A percentile compares a stretch with the other conserved stretches of the same genome.
These are phyloP conservation scores for Plemyria rubiginata DNA, from an alignment of 2,888 invertebrate species.

Conservation along the genomic window DNA sequence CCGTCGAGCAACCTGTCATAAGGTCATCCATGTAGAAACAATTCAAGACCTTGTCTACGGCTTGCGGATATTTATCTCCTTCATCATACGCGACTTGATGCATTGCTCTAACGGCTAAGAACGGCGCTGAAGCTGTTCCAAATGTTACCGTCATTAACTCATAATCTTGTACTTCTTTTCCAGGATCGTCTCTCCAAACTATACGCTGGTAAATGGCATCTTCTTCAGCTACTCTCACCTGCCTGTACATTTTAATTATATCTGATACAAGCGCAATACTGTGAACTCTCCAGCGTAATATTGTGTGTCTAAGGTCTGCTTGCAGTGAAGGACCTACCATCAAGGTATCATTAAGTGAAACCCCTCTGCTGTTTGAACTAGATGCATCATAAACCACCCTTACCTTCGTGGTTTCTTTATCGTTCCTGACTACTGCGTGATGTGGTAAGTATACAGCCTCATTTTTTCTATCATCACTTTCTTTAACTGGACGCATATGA, in stretches of 20 bases:
- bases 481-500: too few relatives aligned
- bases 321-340: neutral
- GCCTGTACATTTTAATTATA: neutral
- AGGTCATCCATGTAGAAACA: neutral
- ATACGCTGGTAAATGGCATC: neutral
- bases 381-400: neutral
- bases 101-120: slow-evolving; percentile 1
- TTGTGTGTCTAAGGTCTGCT: neutral
- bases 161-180: neutral
- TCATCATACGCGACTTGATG: slow-evolving; percentile 5
- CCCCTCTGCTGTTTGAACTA: neutral
- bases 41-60: slow-evolving; percentile 1
- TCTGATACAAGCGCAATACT: neutral
- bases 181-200: slow-evolving; percentile 2
- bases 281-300: slow-evolving; percentile 1
- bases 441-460: too few relatives aligned
- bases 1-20: neutral
- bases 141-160: slow-evolving; percentile 1
- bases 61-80: neutral
- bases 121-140: slow-evolving; percentile 1
- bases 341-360: neutral
- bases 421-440: too few relatives aligned
- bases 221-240: neutral
- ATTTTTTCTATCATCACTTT: too few relatives aligned
- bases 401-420: neutral